Evolutionary conservation across 2,797 vertebrate genomes (phyloP), one percentile per base, ranked within the genome.

Genomic region (Otus scops): DNA sequence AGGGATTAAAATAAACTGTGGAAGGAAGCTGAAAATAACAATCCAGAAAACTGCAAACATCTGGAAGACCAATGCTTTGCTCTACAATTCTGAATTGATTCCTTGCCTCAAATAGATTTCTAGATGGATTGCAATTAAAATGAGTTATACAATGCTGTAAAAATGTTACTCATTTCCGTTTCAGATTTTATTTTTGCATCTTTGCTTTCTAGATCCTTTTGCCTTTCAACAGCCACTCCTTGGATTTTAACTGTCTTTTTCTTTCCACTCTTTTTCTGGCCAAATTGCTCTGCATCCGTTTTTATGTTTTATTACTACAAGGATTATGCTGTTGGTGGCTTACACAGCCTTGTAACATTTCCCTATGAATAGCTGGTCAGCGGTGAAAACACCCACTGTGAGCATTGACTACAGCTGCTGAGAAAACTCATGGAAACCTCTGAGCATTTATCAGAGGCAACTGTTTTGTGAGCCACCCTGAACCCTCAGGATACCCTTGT

Each of bases 41-140:
- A 77, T 87, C 71, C 86, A 95, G 79, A 93, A 90, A 94, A 85
- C 75, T 70, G 36, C 68, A 87, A 91, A 80, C 90, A 95, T 87
- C 94, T 96, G 95, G 70, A 91, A 91, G 64, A n/a, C 86, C 90
- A 92, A 32, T 5, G 67, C 78, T 86, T 74, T 64, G 71, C 86
- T 93, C 79, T n/a, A 78, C 75, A 91, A 36, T 91, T 84, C 68
- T 61, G 85, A 82, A 86, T 4, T 93, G 80, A 94, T 93, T 95
- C 91, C 89, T 95, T 70, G 91, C 92, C 92, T 96, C 93, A 92
- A 94, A 95, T 88, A 96, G 93, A 73, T 76, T 90, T 95, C 87
- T 95, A 43, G 91, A 86, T 84, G 89, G 87, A 54, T 41, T 82
- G 95, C 92, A 95, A 94, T 93, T 91, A 85, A 64, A 95, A 74